Evolutionary conservation across 64 coral and sea anemone genomes (phyloP).

Genomic region (Dendrophyllia cribrosa): DNA sequence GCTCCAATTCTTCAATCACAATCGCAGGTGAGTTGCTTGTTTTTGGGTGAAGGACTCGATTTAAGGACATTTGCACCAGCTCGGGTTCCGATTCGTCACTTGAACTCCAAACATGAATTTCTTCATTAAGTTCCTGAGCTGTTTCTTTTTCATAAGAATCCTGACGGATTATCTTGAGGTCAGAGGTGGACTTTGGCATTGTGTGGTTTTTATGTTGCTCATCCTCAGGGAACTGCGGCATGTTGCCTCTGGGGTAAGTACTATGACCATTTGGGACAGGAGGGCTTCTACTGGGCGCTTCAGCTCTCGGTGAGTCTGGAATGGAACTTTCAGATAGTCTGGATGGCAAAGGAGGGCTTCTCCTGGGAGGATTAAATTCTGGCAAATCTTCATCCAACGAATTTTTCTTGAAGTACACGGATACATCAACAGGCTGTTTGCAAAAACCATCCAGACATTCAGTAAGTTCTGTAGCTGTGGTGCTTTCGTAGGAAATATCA

Average conservation of each 20-base stretch:
- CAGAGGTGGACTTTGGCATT: not conserved
- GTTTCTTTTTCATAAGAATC: not conserved
- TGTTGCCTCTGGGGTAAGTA: not conserved
- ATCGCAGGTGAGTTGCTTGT: not conserved
- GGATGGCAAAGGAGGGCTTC: not conserved
- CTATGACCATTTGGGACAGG: not conserved
- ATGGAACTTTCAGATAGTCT: not conserved
- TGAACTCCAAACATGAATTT: conserved; percentile 18
- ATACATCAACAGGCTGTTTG: not conserved
- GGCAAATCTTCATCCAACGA: not conserved
- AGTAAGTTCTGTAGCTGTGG: not conserved
- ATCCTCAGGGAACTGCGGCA: not conserved
- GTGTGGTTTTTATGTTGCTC: not conserved
- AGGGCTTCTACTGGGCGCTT: not conserved
- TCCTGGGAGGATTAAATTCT: not conserved
- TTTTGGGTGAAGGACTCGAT: not conserved
- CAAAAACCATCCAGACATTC: not conserved
- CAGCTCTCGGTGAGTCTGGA: not conserved
- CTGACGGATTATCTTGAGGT: conserved; percentile 9
- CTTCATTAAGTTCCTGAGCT: not conserved
- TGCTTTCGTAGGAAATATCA: not conserved
- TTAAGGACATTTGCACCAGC: not conserved
- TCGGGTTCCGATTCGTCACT: conserved; percentile 35
- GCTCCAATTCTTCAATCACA: conserved; percentile 5
- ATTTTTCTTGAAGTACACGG: not conserved